These are phyloP conservation scores for Apostichopus leukothele DNA, from an alignment of 53 echinoderm and acorn worm genomes.

Conservation along the genomic window DNA sequence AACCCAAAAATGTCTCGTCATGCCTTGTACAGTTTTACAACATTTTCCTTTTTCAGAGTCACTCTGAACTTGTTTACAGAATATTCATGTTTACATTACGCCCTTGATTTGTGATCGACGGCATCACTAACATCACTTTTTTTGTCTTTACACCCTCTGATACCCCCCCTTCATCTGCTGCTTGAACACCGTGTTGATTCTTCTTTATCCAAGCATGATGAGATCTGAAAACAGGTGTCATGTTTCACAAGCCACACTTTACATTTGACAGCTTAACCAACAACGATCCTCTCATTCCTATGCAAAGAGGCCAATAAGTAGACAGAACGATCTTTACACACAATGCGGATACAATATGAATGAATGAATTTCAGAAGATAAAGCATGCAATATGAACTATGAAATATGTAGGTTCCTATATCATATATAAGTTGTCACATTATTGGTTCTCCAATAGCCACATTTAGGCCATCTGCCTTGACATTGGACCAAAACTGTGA, in stretches of 20 bases:
- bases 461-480: too few relatives aligned
- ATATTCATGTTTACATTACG: conserved; percentile 1
- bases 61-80: background rate
- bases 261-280: conserved; percentile 1
- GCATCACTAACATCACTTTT: background rate
- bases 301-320: background rate
- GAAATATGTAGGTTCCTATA: too few relatives aligned
- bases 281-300: background rate
- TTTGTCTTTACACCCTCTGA: background rate
- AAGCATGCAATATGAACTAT: too few relatives aligned
- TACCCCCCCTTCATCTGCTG: background rate
- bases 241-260: conserved; percentile 2
- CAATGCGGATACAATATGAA: too few relatives aligned
- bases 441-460: too few relatives aligned
- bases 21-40: background rate
- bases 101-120: background rate
- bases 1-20: background rate
- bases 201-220: conserved; percentile 28
- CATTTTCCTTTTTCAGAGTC: background rate
- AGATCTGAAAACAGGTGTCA: background rate
- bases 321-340: background rate
- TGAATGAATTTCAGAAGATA: too few relatives aligned
- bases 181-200: background rate
- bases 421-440: too few relatives aligned
- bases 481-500: too few relatives aligned